Evolutionary conservation across 2,797 vertebrate genomes (phyloP).

Genomic region (Peromyscus melanophrys): DNA sequence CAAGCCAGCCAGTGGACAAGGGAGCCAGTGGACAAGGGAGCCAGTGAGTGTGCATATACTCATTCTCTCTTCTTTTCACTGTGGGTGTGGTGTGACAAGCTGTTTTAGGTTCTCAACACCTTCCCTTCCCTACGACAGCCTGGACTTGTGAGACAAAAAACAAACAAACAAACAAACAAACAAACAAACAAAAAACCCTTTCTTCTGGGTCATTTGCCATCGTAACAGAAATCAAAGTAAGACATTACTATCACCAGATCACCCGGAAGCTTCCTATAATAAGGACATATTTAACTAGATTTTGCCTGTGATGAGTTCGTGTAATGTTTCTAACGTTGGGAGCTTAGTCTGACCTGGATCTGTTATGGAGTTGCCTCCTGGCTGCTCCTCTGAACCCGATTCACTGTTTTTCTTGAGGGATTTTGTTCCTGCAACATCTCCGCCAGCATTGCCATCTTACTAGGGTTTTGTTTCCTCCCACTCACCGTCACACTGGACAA

Average conservation of each 20-base stretch:
- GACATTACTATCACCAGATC: neutral
- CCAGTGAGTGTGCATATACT: neutral
- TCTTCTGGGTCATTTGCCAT: neutral
- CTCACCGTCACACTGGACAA: neutral
- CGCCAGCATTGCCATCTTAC: rapidly evolving
- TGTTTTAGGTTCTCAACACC: neutral
- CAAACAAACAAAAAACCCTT: neutral
- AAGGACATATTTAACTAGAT: neutral
- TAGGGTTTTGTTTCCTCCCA: neutral
- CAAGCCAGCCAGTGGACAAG: neutral
- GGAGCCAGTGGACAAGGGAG: neutral
- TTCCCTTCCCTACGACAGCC: no score
- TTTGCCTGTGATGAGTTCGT: neutral
- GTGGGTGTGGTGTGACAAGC: neutral
- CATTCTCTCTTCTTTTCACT: neutral
- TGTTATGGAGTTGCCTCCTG: neutral
- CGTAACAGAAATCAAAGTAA: neutral
- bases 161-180: neutral
- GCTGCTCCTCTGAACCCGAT: neutral
- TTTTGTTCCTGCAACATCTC: neutral
- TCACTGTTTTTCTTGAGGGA: neutral
- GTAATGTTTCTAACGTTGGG: neutral
- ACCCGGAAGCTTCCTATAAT: neutral
- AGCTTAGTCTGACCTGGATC: neutral
- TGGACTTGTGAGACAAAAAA: neutral